Percentiles rank a stretch among this genome's conserved stretches.
These are phyloP conservation scores for Atrichornis clamosus DNA, from an alignment of 2,113 vertebrate genomes.

Conservation along the genomic window DNA sequence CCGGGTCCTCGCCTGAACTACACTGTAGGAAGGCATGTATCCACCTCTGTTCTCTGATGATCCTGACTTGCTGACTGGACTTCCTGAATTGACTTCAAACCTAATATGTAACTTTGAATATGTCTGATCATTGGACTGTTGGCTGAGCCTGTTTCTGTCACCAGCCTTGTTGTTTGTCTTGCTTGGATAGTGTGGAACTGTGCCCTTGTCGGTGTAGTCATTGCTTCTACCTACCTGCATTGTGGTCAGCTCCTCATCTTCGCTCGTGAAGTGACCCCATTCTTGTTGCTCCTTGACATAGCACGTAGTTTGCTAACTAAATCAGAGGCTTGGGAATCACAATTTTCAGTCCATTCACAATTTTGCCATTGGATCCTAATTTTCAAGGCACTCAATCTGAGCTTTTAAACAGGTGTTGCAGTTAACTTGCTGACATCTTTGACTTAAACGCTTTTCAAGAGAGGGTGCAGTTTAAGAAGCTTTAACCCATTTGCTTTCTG, in stretches of 20 bases:
- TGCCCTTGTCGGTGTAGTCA: not conserved
- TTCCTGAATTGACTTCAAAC: not conserved
- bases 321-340: not conserved
- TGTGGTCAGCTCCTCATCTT: not conserved
- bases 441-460: not conserved
- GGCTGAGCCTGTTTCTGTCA: not conserved
- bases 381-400: not conserved
- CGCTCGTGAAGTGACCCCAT: not conserved
- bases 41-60: not conserved
- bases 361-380: not conserved
- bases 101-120: not conserved
- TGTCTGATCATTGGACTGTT: not conserved
- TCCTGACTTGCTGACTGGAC: not conserved
- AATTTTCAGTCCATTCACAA: not conserved
- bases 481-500: not conserved
- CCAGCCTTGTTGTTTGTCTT: not conserved
- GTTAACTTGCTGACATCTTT: not conserved
- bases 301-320: not conserved
- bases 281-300: not conserved
- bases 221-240: not conserved
- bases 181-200: not conserved
- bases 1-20: not conserved
- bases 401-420: not conserved
- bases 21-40: not conserved
- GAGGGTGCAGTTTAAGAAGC: not conserved